Conservation (phyloP, 2,113 vertebrate species). For the Eleginops maclovinus region DNA sequence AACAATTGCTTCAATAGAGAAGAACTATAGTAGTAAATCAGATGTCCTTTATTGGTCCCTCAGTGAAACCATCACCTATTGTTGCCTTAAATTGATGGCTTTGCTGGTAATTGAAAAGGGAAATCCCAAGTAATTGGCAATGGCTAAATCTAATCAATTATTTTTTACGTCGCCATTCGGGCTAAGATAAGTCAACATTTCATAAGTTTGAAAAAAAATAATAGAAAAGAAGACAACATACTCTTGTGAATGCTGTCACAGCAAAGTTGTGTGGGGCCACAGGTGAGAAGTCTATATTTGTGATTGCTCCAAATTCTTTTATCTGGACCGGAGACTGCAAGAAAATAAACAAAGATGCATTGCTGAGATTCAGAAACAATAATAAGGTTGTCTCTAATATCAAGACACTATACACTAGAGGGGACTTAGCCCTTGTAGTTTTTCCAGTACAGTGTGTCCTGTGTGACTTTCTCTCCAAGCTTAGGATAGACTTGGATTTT, state of each 20-base stretch:
- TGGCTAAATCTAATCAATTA: too few species aligned
- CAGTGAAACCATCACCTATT: too few species aligned
- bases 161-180: too few species aligned
- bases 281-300: conserved; percentile 91
- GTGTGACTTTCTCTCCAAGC: conserved; percentile 93
- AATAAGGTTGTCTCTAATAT: not conserved
- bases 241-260: conserved; percentile 95
- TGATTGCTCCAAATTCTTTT: conserved; percentile 95
- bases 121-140: too few species aligned
- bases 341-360: conserved; percentile 4
- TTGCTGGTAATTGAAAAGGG: too few species aligned
- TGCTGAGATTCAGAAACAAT: not conserved
- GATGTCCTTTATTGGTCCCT: too few species aligned
- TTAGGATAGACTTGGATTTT: conserved; percentile 87
- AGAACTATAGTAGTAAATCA: too few species aligned
- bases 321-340: conserved; percentile 93
- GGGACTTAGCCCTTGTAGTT: conserved; percentile 89
- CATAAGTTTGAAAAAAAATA: too few species aligned
- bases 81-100: too few species aligned
- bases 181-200: too few species aligned
- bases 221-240: conserved; percentile 78
- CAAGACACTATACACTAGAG: not conserved
- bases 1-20: too few species aligned
- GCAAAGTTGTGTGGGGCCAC: conserved; percentile 92
- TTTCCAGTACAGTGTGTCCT: conserved; percentile 95